Percentiles rank a stretch among this genome's conserved stretches.
phyloP scores from a whole-genome alignment of 2,888 invertebrate species.

The Aleiodes alternator region DNA sequence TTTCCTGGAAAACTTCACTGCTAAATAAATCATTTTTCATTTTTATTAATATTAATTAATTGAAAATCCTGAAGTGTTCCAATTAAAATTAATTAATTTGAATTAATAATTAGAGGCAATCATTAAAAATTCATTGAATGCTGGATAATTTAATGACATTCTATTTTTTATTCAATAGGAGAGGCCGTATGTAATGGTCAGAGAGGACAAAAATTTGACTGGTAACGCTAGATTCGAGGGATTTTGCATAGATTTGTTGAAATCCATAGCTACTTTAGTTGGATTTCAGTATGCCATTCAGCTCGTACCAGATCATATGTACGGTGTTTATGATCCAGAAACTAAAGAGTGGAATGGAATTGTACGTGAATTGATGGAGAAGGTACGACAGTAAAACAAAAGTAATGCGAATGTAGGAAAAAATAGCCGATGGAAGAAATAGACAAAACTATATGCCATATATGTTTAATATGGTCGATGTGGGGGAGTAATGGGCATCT shows the following conservation, averaged over 20 bases:
- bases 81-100: background rate
- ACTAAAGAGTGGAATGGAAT: conserved; percentile 95
- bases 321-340: conserved; percentile 91
- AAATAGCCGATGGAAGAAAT: no score
- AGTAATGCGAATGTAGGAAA: no score
- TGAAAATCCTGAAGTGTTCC: no score
- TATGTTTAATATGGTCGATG: no score
- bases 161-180: conserved; percentile 79
- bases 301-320: conserved; percentile 91
- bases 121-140: background rate
- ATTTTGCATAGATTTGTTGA: conserved; percentile 92
- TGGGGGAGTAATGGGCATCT: conserved; percentile 6
- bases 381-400: conserved; percentile 77
- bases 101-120: background rate
- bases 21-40: no score
- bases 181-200: conserved; percentile 94
- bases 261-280: conserved; percentile 88
- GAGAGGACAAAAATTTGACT: conserved; percentile 88
- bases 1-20: no score
- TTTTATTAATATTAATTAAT: no score
- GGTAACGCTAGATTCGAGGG: conserved; percentile 93
- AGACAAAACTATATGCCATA: no score
- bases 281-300: conserved; percentile 92
- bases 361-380: conserved; percentile 89
- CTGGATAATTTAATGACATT: background rate